Evolutionary conservation across 1,140 invertebrate species (phyloP), one percentile per base, ranked within the genome.

Genomic region (Zaprionus camerounensis): DNA sequence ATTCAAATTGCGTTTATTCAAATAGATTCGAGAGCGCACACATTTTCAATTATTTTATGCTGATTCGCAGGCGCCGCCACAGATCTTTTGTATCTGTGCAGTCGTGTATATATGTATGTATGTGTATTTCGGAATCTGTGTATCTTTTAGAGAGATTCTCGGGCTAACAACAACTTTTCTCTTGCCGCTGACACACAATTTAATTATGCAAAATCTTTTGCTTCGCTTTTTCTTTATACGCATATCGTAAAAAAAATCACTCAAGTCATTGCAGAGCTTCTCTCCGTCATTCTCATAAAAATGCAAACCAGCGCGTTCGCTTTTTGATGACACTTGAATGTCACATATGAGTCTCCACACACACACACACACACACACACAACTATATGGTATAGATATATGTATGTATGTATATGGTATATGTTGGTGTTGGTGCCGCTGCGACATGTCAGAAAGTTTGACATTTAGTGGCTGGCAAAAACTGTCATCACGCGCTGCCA

Each of bases 1-100:
- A 88, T 88, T 88, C 85, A 88, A 90, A 88, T 88, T 88, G 85
- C 84, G 84, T 88, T 88, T 88, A 88, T 88, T 88, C 84, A 88
- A 88, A 88, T 88, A 90, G 84, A 87, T 75, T 66, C 81, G 68
- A 76, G 46, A 51, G 74, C 85, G 78, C 79, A 90, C 84, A 88
- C 81, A 90, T 84, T 88, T 88, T 88, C 84, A 88, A 88, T 88
- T 88, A 88, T 88, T 88, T 88, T 88, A 88, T 88, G 84, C 84
- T 88, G 84, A 88, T 88, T 88, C 80, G 74, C 85, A 67, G 74
- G 59, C 77, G 76, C 58, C 70, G 64, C 58, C 70, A 57, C 77
- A 71, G 68, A 81, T 88, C 81, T 74, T 84, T 87, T 87, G 81
- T 87, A 76, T 72, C 69, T 72, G 69, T 72, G 69, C 62, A 71